Evolutionary conservation across 30 jellyfish, hydroid and myxozoan species (phyloP), one percentile per base, ranked within the genome.

Genomic region (Hydra vulgaris): DNA sequence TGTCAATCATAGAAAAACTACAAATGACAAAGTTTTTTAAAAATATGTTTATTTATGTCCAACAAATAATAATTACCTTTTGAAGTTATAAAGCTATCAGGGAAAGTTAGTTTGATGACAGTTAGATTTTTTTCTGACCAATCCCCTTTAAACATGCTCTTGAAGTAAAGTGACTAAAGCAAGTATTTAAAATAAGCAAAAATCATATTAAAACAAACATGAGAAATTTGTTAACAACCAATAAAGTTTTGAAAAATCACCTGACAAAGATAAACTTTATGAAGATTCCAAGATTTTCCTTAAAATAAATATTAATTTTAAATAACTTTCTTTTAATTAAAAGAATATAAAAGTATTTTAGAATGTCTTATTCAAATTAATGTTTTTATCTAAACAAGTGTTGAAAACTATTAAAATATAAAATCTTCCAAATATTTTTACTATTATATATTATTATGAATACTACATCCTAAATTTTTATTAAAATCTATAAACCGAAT

Each of bases 71-170:
- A 25, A 25, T 4, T 22, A 90, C 97, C 97, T 81, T 79, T 83
- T 26, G 82, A 71, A 74, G 81, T 87, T 1, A 90, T 87, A 1
- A 85, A 53, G 40, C 74, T 85, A 86, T 90, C 97, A 0, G 95
- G 95, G 5, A 90, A 76, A 56, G 71, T 86, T 16, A 90, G 80
- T 19, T 85, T 84, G 54, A 90, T 81, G 70, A 67, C 70, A 0
- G 89, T 72, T 54, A 80, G 90, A 16, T 82, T 84, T 69, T 84
- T 81, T 55, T 90, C 97, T 40, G 79, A 26, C 97, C 97, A 90
- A 5, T 90, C 95, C 52, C 95, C 95, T 55, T 85, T 82, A n/a
- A 90, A 84, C 97, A 90, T 90, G 7, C 97, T 89, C 72, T 94
- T 74, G 83, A 90, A 90, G 84, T 90, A 90, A n/a, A 89, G 80